phyloP scores from a whole-genome alignment of 1,140 invertebrate genomes.

The Apis mellifera region Amel_HAv3.1 CM009934.2:7936001-7936500 shows the following conservation, averaged over 20 bases:
- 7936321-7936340: not conserved
- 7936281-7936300: not conserved
- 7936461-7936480: not conserved
- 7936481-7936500: not conserved
- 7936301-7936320: not conserved
- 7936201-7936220: too few relatives aligned
- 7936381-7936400: not conserved
- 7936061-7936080: too few relatives aligned
- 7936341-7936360: not conserved
- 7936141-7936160: too few relatives aligned
- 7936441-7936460: not conserved
- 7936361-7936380: not conserved
- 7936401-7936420: not conserved
- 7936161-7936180: too few relatives aligned
- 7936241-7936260: not conserved
- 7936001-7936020: too few relatives aligned
- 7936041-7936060: too few relatives aligned
- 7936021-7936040: too few relatives aligned
- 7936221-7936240: not conserved
- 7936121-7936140: too few relatives aligned
- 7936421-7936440: not conserved
- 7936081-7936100: too few relatives aligned
- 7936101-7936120: too few relatives aligned
- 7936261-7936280: not conserved
- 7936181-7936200: too few relatives aligned